Percentiles rank a stretch among this genome's conserved stretches.
phyloP scores from a whole-genome alignment of 2,888 invertebrate species.

The Tenthredo distinguenda region DNA sequence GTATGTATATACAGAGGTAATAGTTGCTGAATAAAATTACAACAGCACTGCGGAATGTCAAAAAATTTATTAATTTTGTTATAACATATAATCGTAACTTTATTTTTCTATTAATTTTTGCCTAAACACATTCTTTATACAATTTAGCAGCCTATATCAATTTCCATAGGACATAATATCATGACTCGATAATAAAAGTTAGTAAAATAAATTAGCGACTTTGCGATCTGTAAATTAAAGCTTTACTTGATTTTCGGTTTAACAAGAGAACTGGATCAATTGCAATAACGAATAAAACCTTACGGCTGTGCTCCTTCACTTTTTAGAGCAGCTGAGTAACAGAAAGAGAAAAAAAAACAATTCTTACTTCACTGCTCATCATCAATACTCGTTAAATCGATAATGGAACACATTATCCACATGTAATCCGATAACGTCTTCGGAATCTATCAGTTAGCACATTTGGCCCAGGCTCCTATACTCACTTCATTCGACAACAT shows the following conservation, averaged over 20 bases:
- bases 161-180: conserved; percentile 6
- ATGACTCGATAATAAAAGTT: conserved; percentile 26
- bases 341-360: background rate
- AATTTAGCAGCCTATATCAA: conserved; percentile 25
- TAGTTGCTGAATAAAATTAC: conserved; percentile 37
- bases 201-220: background rate
- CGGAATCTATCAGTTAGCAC: conserved; percentile 5
- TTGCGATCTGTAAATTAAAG: background rate
- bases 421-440: conserved; percentile 6
- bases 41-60: conserved; percentile 41
- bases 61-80: conserved; percentile 23
- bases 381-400: background rate
- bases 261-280: background rate
- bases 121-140: conserved; percentile 21
- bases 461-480: background rate
- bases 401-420: background rate
- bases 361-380: background rate
- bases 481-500: background rate
- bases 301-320: background rate
- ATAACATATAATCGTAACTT: conserved; percentile 41
- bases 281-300: background rate
- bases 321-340: background rate
- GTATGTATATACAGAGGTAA: background rate
- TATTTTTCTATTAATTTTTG: conserved; percentile 25
- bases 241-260: background rate